Base-by-base conservation (phyloP, 2,113 vertebrate species). In the Nothoprocta pentlandii region DNA sequence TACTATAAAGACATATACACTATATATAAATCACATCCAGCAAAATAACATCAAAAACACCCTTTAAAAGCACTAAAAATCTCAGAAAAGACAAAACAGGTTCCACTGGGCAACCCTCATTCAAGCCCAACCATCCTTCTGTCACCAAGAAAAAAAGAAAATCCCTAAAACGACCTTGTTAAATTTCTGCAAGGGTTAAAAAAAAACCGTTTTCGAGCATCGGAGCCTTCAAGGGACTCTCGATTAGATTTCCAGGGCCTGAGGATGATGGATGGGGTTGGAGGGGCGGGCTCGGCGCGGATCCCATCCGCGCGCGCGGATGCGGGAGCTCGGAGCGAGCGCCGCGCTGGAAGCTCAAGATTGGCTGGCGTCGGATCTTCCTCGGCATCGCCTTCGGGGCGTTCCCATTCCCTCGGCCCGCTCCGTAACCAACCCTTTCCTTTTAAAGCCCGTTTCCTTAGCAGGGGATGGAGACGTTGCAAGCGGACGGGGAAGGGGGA, bases 291-390 rank as follows among this genome's bases (percentile, higher is more conserved):
- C 47, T 47, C 47, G 47, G 47, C 47, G 8, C 47, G 47, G 47
- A 21, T 21, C 47, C 19, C 36, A 44, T 44, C 42, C 42, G 10
- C 21, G 49, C 47, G 47, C 49, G 11, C 11, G 49, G 49, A 49
- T 23, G 49, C 17, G 20, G 47, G 47, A 49, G 47, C 46, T 16
- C 13, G 7, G 46, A 17, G 16, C 46, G 46, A 46, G 68, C 28
- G 39, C 82, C 76, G 89, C 1, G 91, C 94, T 96, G 95, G 94
- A 88, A 79, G 91, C 76, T 41, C 12, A 21, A 78, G 89, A 96
- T 85, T 94, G 95, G 95, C 74, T 83, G 85, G 67, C 4, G 12
- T 47, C 41, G 59, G 77, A 77, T 69, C 42, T 39, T 26, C 39
- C 68, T 75, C 51, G 28, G 30, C 75, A 10, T 9, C 0, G 17